These are phyloP conservation scores for Apomyelois bistriatella DNA, from an alignment of 2,888 invertebrate genomes.

Conservation along the genomic window DNA sequence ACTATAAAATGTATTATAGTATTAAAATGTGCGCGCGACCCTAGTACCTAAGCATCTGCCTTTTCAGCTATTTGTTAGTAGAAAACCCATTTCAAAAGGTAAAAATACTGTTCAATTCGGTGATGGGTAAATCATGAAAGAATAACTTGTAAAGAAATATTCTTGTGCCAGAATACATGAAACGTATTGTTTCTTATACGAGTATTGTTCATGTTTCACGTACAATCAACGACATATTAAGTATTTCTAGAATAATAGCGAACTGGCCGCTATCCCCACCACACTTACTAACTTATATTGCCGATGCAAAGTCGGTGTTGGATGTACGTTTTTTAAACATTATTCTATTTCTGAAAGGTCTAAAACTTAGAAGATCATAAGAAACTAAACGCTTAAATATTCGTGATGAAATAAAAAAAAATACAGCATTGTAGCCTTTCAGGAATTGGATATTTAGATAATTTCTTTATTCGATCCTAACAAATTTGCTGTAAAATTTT, in stretches of 20 bases:
- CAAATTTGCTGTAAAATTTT: slow-evolving; percentile 29
- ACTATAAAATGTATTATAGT: slow-evolving; percentile 9
- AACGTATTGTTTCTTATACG: no score
- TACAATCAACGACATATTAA: no score
- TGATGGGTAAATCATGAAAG: no score
- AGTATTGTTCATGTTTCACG: no score
- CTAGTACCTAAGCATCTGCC: neutral
- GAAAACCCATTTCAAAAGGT: no score
- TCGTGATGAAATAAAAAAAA: neutral
- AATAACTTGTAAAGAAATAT: no score
- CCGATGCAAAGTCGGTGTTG: neutral
- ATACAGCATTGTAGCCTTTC: slow-evolving; percentile 1
- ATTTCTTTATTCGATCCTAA: slow-evolving; percentile 20
- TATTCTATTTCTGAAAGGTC: slow-evolving; percentile 5
- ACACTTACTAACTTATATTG: neutral
- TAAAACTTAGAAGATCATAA: neutral
- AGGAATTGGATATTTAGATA: neutral
- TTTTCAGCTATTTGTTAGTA: neutral
- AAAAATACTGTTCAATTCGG: no score
- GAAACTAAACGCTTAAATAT: neutral
- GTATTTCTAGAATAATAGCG: no score
- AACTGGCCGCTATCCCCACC: no score
- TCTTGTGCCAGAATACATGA: no score
- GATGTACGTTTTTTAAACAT: neutral
- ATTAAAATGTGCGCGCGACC: neutral